phyloP scores from a whole-genome alignment of 2,797 vertebrate genomes.

The Tinamus major region DNA sequence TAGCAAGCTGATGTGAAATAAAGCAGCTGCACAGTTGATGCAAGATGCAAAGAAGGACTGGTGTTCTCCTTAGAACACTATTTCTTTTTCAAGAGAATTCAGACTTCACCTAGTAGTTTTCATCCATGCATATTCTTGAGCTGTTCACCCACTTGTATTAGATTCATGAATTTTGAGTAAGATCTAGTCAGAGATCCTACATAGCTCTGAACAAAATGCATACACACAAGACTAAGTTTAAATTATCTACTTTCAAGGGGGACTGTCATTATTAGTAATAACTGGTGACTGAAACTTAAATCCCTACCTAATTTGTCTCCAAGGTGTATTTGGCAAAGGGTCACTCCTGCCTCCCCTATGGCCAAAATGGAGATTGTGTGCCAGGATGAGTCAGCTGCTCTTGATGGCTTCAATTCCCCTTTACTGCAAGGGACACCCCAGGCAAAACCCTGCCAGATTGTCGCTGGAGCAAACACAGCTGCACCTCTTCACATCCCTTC shows the following conservation, averaged over 20 bases:
- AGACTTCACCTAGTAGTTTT: background rate
- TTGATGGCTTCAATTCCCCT: background rate
- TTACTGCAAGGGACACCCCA: background rate
- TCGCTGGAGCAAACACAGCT: background rate
- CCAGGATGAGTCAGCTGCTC: background rate
- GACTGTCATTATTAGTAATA: background rate
- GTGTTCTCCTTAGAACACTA: background rate
- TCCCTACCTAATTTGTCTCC: background rate
- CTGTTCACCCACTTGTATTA: background rate
- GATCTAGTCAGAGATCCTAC: background rate
- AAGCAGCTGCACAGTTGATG: background rate
- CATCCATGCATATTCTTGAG: background rate
- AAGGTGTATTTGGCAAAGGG: background rate
- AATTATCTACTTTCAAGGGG: background rate
- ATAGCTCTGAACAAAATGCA: background rate
- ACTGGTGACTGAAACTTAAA: background rate
- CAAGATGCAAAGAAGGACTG: background rate
- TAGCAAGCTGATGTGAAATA: background rate
- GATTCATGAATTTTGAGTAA: background rate
- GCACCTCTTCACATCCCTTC: background rate
- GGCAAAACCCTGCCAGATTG: background rate
- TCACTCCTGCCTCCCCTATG: background rate
- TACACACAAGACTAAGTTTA: background rate
- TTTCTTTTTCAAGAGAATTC: background rate
- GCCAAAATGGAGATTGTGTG: rapidly evolving